Evolutionary conservation across 1,140 invertebrate species (phyloP), one percentile per base, ranked within the genome.

Genomic region (Pseudomyrmex concolor): DNA sequence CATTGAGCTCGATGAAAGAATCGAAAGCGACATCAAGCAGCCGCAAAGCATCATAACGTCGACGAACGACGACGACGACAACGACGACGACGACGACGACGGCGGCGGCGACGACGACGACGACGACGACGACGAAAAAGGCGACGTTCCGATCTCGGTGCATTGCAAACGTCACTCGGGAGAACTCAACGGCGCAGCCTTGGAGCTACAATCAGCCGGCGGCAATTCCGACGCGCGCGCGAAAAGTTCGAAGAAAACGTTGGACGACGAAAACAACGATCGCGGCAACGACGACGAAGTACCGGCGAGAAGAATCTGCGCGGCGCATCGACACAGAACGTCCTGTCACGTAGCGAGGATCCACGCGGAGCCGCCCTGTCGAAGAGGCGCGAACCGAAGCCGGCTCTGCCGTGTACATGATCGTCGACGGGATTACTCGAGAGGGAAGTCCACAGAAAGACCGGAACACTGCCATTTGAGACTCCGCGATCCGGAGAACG

Each of bases 381-480:
- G 70, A 43, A 76, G 86, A 80, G 54, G 15, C 43, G 68, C 34
- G 45, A 74, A 60, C 15, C 60, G 85, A 17, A 78, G 67, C 54
- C 83, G 87, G 15, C 84, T 78, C 62, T 89, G 87, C 50, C 87
- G 87, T 9, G 87, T 89, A 78, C 87, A 89, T 85, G 87, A 84
- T 83, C 86, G 78, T 19, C 81, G 77, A 68, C 74, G 87, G 15
- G 72, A 85, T 13, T 74, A 67, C 1, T 48, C 86, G 25, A 74
- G 86, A 22, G 86, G 67, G 1, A 85, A 85, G 50, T 50, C 78
- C 51, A 85, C 83, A 72, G 87, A 85, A 48, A 70, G 78, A 80
- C 68, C 50, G 5, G 34, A 13, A 25, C 72, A 83, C 1, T 60
- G 86, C 43, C 67, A 88, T 83, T 76, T 88, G 86, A 88, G 85